Evolutionary conservation across 1,140 invertebrate genomes (phyloP).

Genomic region (Charaxes varanes): DNA sequence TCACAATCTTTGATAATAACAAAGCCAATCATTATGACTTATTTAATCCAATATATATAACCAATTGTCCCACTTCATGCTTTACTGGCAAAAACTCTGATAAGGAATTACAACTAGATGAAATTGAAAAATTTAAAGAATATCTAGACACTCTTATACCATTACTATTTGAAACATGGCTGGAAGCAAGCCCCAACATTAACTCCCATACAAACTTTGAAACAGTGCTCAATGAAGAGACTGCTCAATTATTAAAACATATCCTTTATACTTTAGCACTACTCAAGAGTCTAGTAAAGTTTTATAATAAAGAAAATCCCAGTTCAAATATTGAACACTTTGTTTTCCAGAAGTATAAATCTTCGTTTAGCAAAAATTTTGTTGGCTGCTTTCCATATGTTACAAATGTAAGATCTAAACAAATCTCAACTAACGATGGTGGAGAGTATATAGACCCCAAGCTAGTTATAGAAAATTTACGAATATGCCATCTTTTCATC

Average conservation of each 20-base stretch:
- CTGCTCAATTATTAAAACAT: conserved; percentile 73
- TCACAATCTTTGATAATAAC: conserved; percentile 27
- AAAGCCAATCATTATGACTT: conserved; percentile 41
- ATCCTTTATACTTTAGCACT: conserved; percentile 75
- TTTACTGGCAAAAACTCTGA: conserved; percentile 47
- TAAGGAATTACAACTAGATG: conserved; percentile 39
- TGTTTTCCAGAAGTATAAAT: conserved; percentile 72
- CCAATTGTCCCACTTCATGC: conserved; percentile 40
- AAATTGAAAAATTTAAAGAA: conserved; percentile 61
- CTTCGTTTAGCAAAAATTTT: conserved; percentile 69
- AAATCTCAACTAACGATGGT: conserved; percentile 29
- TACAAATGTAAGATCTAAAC: conserved; percentile 43
- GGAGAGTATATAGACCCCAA: conserved; percentile 59
- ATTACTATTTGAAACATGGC: conserved; percentile 83
- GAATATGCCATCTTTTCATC: conserved; percentile 71
- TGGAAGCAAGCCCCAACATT: conserved; percentile 77
- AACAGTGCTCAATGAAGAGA: conserved; percentile 73
- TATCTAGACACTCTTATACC: conserved; percentile 79
- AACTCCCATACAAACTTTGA: conserved; percentile 44
- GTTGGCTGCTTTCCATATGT: conserved; percentile 75
- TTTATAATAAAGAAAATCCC: conserved; percentile 37
- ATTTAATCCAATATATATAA: conserved; percentile 39
- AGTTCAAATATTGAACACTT: conserved; percentile 51
- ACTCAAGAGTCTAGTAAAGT: conserved; percentile 72
- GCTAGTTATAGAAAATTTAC: conserved; percentile 70